phyloP scores from a whole-genome alignment of 2,888 invertebrate genomes.

The Autographa gamma region DNA sequence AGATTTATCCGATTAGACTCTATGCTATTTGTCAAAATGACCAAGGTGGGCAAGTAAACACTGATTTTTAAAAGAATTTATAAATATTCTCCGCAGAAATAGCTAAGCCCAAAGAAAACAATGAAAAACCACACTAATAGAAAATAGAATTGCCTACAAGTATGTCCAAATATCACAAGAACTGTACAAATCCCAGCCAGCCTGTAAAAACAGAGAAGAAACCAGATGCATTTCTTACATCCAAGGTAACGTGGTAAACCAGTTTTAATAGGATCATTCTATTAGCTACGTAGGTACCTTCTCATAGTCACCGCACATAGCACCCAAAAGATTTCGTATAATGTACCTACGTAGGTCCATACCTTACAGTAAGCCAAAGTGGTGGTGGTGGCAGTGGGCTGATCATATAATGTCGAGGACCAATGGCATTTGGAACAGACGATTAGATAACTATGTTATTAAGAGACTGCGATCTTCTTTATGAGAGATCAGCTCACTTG shows the following conservation, averaged over 20 bases:
- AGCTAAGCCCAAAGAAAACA: background rate
- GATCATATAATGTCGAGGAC: no score
- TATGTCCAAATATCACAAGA: constrained; percentile 33
- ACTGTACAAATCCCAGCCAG: constrained; percentile 14
- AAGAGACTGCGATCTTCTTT: no score
- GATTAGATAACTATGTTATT: no score
- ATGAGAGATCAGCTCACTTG: no score
- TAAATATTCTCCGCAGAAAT: background rate
- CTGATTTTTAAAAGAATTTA: background rate
- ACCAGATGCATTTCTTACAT: background rate
- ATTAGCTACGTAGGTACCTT: no score
- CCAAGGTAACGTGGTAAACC: constrained; percentile 12
- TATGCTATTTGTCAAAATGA: background rate
- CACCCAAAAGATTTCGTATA: background rate
- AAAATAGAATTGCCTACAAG: background rate
- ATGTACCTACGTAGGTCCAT: background rate
- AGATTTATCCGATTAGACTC: background rate
- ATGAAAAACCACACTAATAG: background rate
- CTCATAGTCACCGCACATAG: no score
- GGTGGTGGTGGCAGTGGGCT: no score
- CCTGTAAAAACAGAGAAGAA: constrained; percentile 1
- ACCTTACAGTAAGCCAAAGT: no score
- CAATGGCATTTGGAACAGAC: no score
- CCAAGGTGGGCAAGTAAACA: background rate
- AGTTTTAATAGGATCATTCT: no score